Evolutionary conservation across 2,113 vertebrate species (phyloP).

Genomic region (Halichoeres trimaculatus): DNA sequence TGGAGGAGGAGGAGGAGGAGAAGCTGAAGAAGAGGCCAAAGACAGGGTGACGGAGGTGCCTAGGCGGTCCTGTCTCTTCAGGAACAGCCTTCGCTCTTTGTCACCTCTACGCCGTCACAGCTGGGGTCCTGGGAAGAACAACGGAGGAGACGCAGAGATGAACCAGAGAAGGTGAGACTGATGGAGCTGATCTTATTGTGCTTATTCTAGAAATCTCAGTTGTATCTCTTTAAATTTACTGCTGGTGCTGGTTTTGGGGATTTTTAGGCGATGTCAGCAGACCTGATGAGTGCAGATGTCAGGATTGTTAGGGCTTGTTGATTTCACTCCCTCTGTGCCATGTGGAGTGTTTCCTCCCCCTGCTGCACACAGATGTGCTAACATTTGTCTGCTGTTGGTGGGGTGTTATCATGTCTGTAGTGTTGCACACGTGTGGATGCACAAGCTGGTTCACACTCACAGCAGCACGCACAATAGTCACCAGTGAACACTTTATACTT

Average conservation of each 20-base stretch:
- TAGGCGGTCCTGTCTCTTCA: slow-evolving; percentile 78
- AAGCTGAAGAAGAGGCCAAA: slow-evolving; percentile 91
- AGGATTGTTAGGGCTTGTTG: slow-evolving; percentile 45
- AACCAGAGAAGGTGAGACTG: slow-evolving; percentile 91
- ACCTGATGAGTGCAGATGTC: slow-evolving; percentile 33
- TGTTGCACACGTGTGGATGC: slow-evolving; percentile 10
- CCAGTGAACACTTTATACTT: background rate
- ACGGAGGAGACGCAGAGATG: slow-evolving; percentile 88
- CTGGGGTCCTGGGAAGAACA: slow-evolving; percentile 95
- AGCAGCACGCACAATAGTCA: background rate
- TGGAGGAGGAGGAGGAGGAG: slow-evolving; percentile 78
- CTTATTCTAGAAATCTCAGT: background rate
- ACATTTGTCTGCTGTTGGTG: slow-evolving; percentile 47
- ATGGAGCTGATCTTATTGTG: background rate
- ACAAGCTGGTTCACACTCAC: background rate
- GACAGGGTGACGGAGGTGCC: slow-evolving; percentile 91
- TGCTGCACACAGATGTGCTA: slow-evolving; percentile 53
- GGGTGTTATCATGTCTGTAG: slow-evolving; percentile 20
- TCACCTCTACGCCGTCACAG: slow-evolving; percentile 96
- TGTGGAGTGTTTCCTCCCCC: slow-evolving; percentile 44
- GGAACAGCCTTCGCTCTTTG: slow-evolving; percentile 85
- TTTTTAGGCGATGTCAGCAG: slow-evolving; percentile 35
- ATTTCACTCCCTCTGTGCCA: slow-evolving; percentile 36
- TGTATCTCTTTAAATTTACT: background rate
- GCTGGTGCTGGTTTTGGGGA: slow-evolving; percentile 4